phyloP scores from a whole-genome alignment of 1,140 invertebrate genomes.

The Anastrepha obliqua region DNA sequence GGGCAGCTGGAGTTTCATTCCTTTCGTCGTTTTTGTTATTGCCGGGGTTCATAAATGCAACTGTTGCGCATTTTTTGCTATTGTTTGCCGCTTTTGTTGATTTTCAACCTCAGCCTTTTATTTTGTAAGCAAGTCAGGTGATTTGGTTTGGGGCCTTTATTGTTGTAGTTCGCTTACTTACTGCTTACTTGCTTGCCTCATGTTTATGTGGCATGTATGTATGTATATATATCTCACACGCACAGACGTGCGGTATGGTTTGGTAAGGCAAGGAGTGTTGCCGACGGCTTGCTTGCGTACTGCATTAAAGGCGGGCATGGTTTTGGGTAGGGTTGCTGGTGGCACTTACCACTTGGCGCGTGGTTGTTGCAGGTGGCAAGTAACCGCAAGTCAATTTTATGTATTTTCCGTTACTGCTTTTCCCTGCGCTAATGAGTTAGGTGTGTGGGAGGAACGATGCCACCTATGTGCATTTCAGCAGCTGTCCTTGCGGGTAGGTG shows the following conservation, averaged over 20 bases:
- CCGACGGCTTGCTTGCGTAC: neutral
- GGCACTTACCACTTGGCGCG: neutral
- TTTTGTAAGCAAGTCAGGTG: neutral
- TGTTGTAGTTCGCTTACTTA: neutral
- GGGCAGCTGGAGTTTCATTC: neutral
- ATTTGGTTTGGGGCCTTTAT: neutral
- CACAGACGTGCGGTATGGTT: neutral
- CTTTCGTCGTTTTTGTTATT: neutral
- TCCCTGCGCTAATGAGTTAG: neutral
- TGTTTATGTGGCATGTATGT: neutral
- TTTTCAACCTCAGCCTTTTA: neutral
- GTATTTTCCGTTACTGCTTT: neutral
- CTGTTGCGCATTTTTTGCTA: slow-evolving; percentile 59
- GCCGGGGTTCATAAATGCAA: slow-evolving; percentile 55
- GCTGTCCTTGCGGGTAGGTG: neutral
- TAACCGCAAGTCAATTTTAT: slow-evolving; percentile 26
- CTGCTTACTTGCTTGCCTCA: neutral
- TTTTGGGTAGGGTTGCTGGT: neutral
- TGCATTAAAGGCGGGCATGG: neutral
- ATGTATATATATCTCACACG: too few species aligned
- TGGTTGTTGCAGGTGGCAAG: neutral
- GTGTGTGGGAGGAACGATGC: neutral
- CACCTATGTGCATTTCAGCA: neutral
- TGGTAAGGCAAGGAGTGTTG: neutral
- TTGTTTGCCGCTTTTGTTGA: slow-evolving; percentile 34